Percentiles rank a stretch among this genome's conserved stretches.
These are phyloP conservation scores for Dipodomys stephensi DNA, from an alignment of 2,113 vertebrate species.

Conservation along the genomic window DNA sequence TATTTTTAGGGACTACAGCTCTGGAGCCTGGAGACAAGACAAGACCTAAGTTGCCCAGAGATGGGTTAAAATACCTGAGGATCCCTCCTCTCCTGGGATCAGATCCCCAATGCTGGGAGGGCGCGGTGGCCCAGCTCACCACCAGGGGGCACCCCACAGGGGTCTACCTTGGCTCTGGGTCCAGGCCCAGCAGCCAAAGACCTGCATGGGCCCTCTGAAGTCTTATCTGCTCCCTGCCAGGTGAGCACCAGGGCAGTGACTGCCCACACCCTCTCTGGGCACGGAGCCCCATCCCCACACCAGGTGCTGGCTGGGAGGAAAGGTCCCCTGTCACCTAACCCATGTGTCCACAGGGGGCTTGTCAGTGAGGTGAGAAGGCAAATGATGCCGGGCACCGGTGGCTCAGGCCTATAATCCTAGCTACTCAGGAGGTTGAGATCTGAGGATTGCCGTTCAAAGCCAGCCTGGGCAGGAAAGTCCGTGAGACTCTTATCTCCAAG, in stretches of 20 bases:
- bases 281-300: too few relatives aligned
- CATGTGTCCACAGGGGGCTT: too few relatives aligned
- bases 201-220: background rate
- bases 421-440: too few relatives aligned
- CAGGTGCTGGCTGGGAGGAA: background rate
- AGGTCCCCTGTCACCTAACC: too few relatives aligned
- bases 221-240: background rate
- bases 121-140: background rate
- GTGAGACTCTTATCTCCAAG: too few relatives aligned
- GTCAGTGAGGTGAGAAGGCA: too few relatives aligned
- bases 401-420: too few relatives aligned
- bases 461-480: too few relatives aligned
- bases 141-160: background rate
- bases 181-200: background rate
- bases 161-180: too few relatives aligned
- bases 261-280: background rate
- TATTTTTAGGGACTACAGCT: background rate
- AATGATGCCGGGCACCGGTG: too few relatives aligned
- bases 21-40: background rate
- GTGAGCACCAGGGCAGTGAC: background rate
- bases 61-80: background rate
- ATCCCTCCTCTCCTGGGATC: background rate
- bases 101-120: background rate
- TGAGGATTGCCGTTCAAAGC: too few relatives aligned
- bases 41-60: fast-evolving